phyloP scores from a whole-genome alignment of 1,140 invertebrate genomes.

The Thaumetopoea pityocampa region DNA sequence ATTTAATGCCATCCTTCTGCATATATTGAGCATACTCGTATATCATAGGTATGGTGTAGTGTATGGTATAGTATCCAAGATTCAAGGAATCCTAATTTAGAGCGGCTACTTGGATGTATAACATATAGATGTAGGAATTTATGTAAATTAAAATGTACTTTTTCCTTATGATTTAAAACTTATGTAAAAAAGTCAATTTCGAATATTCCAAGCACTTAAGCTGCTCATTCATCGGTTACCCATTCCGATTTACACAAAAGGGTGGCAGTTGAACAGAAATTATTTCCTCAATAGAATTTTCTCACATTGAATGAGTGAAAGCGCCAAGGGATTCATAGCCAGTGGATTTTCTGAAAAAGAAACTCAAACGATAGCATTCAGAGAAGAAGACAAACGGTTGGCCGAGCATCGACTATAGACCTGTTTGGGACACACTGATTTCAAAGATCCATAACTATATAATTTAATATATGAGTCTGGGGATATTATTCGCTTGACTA shows the following conservation, averaged over 20 bases:
- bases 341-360: conserved; percentile 55
- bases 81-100: too few relatives aligned
- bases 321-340: conserved; percentile 42
- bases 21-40: too few relatives aligned
- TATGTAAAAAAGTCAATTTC: conserved; percentile 8
- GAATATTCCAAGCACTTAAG: conserved; percentile 15
- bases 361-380: conserved; percentile 42
- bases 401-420: conserved; percentile 31
- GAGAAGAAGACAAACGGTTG: conserved; percentile 34
- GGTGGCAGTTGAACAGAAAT: conserved; percentile 28
- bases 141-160: too few relatives aligned
- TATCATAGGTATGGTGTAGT: too few relatives aligned
- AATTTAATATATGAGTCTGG: too few relatives aligned
- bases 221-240: conserved; percentile 4
- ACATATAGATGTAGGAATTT: too few relatives aligned
- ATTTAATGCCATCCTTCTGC: too few relatives aligned
- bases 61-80: too few relatives aligned
- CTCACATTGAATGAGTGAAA: conserved; percentile 38
- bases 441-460: too few relatives aligned
- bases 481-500: too few relatives aligned
- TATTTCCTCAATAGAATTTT: conserved; percentile 57
- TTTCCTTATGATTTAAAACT: conserved; percentile 3
- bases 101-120: too few relatives aligned
- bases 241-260: conserved; percentile 28
- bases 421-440: conserved; percentile 24